Conservation (phyloP, 2,797 vertebrate genomes). For the Myioborus melanocephalus region DNA sequence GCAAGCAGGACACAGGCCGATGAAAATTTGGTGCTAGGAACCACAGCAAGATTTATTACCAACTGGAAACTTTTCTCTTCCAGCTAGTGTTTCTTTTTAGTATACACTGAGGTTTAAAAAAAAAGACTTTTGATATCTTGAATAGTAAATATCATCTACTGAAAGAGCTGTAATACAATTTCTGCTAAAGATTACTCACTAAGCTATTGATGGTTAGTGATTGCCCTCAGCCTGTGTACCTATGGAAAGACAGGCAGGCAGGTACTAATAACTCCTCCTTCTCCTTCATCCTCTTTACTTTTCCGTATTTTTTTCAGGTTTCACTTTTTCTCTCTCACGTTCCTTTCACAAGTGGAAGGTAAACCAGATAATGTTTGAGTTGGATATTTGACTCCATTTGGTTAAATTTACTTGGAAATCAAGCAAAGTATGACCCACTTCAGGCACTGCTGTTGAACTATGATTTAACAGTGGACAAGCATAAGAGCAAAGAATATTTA, state of each 20-base stretch:
- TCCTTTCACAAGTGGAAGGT: background rate
- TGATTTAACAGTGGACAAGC: background rate
- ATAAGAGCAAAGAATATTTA: background rate
- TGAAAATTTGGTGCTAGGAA: background rate
- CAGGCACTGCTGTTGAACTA: background rate
- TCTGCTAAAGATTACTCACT: background rate
- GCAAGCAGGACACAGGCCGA: background rate
- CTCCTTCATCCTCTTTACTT: background rate
- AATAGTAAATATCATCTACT: background rate
- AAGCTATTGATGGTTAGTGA: background rate
- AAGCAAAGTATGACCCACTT: background rate
- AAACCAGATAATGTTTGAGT: background rate
- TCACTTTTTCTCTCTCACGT: background rate
- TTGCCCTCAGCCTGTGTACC: background rate
- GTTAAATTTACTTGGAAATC: constrained; percentile 6
- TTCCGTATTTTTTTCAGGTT: background rate
- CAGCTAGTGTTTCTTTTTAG: background rate
- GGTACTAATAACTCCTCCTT: background rate
- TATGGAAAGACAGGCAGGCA: background rate
- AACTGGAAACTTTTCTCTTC: background rate
- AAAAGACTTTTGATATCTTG: background rate
- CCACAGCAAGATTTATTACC: background rate
- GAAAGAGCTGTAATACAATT: background rate
- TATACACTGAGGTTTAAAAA: rapidly evolving
- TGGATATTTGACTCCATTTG: background rate